phyloP scores from a whole-genome alignment of 2,888 invertebrate genomes.

The Zygothrica quintamaculata region DNA sequence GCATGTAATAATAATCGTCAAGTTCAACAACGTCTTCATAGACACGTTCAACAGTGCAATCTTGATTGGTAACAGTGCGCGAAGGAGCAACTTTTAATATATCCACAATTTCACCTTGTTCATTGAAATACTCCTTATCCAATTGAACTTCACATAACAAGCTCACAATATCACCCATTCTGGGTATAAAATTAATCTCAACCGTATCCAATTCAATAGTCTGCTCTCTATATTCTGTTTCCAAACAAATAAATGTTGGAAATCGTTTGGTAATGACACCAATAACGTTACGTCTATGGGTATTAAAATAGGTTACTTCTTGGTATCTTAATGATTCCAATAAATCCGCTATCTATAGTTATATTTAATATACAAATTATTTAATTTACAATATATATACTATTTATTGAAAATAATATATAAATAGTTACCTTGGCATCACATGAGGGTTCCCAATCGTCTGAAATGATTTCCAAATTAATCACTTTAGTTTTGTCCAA shows the following conservation, averaged over 20 bases:
- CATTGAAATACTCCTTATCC: slow-evolving; percentile 86
- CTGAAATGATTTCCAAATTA: slow-evolving; percentile 85
- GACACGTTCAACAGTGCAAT: slow-evolving; percentile 85
- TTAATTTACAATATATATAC: slow-evolving; percentile 10
- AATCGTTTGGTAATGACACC: slow-evolving; percentile 59
- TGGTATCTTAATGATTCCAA: slow-evolving; percentile 47
- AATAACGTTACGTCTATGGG: slow-evolving; percentile 74
- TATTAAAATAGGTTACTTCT: slow-evolving; percentile 75
- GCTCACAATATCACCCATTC: slow-evolving; percentile 89
- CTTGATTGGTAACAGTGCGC: slow-evolving; percentile 85
- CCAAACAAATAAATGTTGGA: slow-evolving; percentile 67
- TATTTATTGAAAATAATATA: no score
- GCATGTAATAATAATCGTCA: slow-evolving; percentile 87
- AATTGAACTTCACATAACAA: slow-evolving; percentile 87
- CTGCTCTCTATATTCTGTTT: slow-evolving; percentile 85
- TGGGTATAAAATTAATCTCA: slow-evolving; percentile 88
- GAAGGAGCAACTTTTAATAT: slow-evolving; percentile 87
- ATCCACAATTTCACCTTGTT: slow-evolving; percentile 86
- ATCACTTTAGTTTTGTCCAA: slow-evolving; percentile 87
- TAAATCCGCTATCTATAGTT: no score
- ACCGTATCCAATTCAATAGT: slow-evolving; percentile 87
- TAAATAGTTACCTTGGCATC: slow-evolving; percentile 21
- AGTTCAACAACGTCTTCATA: slow-evolving; percentile 86
- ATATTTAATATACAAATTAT: not conserved
- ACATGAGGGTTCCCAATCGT: slow-evolving; percentile 85